Conservation (phyloP, 1,140 invertebrate species). For the Rhynchophorus ferrugineus region DNA sequence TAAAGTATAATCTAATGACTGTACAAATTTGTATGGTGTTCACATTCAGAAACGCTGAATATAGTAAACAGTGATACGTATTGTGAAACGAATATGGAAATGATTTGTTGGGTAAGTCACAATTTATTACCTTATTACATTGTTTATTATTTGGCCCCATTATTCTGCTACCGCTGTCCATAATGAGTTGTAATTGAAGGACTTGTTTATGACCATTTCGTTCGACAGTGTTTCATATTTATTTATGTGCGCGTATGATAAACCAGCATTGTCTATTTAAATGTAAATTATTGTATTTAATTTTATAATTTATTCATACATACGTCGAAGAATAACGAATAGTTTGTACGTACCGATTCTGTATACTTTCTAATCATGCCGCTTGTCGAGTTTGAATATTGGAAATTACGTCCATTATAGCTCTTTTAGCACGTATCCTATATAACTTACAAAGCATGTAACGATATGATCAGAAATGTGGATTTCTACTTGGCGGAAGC, state of each 20-base stretch:
- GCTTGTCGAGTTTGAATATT: not conserved
- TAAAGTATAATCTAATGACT: no score
- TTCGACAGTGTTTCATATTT: conserved; percentile 23
- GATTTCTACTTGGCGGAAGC: no score
- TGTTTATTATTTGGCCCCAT: conserved; percentile 26
- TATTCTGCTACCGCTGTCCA: conserved; percentile 12
- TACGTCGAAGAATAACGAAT: conserved; percentile 14
- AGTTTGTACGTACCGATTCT: conserved; percentile 6
- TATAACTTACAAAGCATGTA: no score
- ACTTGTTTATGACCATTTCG: conserved; percentile 20
- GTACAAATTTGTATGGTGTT: not conserved
- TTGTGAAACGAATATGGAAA: conserved; percentile 16
- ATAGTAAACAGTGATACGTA: not conserved
- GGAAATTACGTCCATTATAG: no score
- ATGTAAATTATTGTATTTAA: conserved; percentile 22
- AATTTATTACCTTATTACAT: conserved; percentile 24
- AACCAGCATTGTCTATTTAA: conserved; percentile 19
- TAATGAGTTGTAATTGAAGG: conserved; percentile 21
- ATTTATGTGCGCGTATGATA: conserved; percentile 18
- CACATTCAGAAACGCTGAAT: not conserved
- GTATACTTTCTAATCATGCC: not conserved
- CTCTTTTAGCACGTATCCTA: no score
- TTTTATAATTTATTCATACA: conserved; percentile 16
- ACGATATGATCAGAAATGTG: no score
- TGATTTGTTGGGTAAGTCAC: conserved; percentile 18